Base-by-base conservation (phyloP, 2,113 vertebrate genomes). In the Python bivittatus region DNA sequence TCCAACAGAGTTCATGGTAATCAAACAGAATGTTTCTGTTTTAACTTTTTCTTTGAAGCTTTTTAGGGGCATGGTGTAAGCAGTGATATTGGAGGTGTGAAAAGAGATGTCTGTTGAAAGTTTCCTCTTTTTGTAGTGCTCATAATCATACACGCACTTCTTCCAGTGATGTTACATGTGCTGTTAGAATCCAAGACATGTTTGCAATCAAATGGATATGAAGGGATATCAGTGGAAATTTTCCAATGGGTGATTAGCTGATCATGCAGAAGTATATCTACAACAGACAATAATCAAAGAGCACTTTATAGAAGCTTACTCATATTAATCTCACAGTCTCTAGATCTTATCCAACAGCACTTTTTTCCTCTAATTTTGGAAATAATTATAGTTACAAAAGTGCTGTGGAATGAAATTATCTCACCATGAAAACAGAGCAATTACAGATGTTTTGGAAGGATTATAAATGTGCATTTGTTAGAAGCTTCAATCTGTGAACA, bases 341-440 rank as follows among this genome's bases (percentile, higher is more conserved):
- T 38, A 91, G 56, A 91, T 85, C 61, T 91, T 85, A 27, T 60
- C 83, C 83, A 29, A 33, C 56, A 61, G 27, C 83, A 56, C 38
- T 91, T 61, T 53, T 83, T 91, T 52, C 83, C 56, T n/a, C 90
- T 91, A 60, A 85, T 85, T 56, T 60, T 61, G 42, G 17, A 85
- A 56, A 85, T 86, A 91, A 91, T 91, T 91, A 91, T 91, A 86
- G 83, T 86, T 85, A 91, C 79, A 29, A 60, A 91, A 91, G 90
- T 48, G 57, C 83, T 85, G 57, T 91, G 90, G 90, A 61, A 91
- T 91, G 90, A 91, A 85, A 27, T 85, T 91, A 91, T 91, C 90
- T 91, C 90, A 85, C 90, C 83, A 91, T 91, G 90, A 91, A 91
- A 91, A 91, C 90, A 91, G 56, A 91, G 90, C 27, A 44, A 22